These are phyloP conservation scores for Philopotamus ludificatus DNA, from an alignment of 1,140 invertebrate genomes.

Conservation along the genomic window DNA sequence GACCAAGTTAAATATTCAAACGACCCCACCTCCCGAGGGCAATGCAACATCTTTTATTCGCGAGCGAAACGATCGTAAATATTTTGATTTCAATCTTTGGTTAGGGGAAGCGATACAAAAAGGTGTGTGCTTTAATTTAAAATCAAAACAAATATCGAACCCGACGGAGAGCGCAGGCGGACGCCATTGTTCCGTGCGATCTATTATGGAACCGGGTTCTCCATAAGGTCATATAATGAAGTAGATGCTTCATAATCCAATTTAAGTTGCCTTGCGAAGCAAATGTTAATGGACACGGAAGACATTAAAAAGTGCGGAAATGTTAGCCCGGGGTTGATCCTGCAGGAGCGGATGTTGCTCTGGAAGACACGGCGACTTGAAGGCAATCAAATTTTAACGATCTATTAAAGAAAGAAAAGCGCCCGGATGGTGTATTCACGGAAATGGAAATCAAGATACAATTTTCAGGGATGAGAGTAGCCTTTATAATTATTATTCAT, in stretches of 20 bases:
- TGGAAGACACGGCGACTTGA: constrained; percentile 21
- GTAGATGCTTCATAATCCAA: constrained; percentile 10
- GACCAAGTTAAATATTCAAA: constrained; percentile 23
- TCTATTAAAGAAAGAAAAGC: constrained; percentile 36
- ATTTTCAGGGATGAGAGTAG: too few relatives aligned
- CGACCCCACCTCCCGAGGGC: neutral
- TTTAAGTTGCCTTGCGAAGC: constrained; percentile 11
- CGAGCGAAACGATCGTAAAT: neutral
- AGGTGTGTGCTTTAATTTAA: too few relatives aligned
- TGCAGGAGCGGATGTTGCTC: neutral
- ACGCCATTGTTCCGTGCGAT: too few relatives aligned
- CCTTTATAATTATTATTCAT: too few relatives aligned
- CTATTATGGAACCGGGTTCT: too few relatives aligned
- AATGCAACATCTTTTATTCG: neutral
- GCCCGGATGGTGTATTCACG: constrained; percentile 8
- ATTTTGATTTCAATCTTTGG: constrained; percentile 4
- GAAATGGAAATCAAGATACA: constrained; percentile 36
- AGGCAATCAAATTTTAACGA: constrained; percentile 41
- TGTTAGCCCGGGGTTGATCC: constrained; percentile 13
- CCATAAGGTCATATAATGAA: too few relatives aligned
- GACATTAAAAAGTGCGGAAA: constrained; percentile 39
- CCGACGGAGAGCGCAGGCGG: too few relatives aligned
- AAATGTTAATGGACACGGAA: constrained; percentile 39
- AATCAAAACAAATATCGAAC: too few relatives aligned
- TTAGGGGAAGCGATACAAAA: too few relatives aligned